A percentile compares a stretch with the other conserved stretches of the same genome.
Conservation (phyloP, 2,888 invertebrate species). For the Amaurobius ferox region DNA sequence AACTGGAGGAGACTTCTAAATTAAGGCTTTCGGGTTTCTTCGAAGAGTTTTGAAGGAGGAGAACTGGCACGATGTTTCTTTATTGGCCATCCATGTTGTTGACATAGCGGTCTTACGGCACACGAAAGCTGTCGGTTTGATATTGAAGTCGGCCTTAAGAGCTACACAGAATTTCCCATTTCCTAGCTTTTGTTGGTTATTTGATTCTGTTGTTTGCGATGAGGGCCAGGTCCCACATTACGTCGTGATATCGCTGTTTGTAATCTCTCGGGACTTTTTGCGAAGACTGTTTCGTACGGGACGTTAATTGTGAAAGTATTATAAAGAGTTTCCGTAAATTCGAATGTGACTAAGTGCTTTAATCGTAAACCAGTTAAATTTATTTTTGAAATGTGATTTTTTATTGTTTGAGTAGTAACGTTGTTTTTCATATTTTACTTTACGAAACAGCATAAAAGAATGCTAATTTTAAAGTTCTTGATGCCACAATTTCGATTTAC, state of each 20-base stretch:
- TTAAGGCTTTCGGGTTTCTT: conserved; percentile 56
- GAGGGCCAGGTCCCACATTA: conserved; percentile 64
- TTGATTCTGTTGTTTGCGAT: conserved; percentile 63
- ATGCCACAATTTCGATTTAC: no score
- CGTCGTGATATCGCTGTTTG: conserved; percentile 5
- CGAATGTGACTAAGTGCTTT: no score
- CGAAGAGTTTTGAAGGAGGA: conserved; percentile 52
- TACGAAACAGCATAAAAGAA: no score
- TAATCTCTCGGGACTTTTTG: background rate
- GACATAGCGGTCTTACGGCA: conserved; percentile 68
- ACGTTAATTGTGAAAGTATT: no score
- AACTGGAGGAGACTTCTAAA: conserved; percentile 64
- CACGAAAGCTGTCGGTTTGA: conserved; percentile 67
- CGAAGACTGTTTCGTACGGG: no score
- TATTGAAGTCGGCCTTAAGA: conserved; percentile 70
- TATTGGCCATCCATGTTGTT: conserved; percentile 67
- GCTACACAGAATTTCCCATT: conserved; percentile 65
- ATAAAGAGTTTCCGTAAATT: no score
- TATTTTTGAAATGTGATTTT: no score
- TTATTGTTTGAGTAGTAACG: no score
- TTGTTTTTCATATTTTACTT: no score
- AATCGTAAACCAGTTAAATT: no score
- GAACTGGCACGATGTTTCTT: conserved; percentile 68
- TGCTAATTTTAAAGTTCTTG: no score
- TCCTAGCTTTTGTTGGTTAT: conserved; percentile 61